phyloP scores from a whole-genome alignment of 2,113 vertebrate genomes.

The Sula dactylatra region DNA sequence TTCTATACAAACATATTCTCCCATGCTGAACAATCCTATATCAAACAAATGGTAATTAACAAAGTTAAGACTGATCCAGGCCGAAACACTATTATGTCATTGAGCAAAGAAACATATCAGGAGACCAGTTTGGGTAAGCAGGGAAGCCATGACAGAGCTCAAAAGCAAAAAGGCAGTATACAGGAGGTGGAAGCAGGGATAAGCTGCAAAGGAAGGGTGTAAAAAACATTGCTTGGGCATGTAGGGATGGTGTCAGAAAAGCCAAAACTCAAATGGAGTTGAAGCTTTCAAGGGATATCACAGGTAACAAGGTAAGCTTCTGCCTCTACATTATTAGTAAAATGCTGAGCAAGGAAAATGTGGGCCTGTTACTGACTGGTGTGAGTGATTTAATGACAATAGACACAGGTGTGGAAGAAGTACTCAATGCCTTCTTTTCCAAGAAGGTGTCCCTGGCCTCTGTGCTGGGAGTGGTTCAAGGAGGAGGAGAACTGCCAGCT shows the following conservation, averaged over 20 bases:
- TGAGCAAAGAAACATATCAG: not conserved
- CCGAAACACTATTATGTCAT: not conserved
- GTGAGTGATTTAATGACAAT: not conserved
- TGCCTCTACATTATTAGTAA: not conserved
- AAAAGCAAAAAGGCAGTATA: not conserved
- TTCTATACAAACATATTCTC: not conserved
- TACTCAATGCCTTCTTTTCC: not conserved
- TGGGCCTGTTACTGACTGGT: not conserved
- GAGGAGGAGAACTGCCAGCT: not conserved
- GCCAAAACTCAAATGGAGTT: not conserved
- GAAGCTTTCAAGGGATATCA: not conserved
- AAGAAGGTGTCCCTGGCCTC: not conserved
- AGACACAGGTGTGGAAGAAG: not conserved
- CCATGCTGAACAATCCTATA: not conserved
- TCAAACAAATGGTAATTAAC: not conserved
- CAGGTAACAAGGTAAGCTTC: not conserved
- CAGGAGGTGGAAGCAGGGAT: not conserved
- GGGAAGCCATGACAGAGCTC: not conserved
- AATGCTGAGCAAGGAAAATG: not conserved
- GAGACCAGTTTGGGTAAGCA: not conserved
- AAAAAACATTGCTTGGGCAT: not conserved
- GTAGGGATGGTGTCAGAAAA: not conserved
- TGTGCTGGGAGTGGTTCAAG: not conserved
- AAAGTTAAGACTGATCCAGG: not conserved
- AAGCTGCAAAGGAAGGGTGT: not conserved